Evolutionary conservation across 1,140 invertebrate genomes (phyloP), one percentile per base, ranked within the genome.

Genomic region (Ceratosolen solmsi): DNA sequence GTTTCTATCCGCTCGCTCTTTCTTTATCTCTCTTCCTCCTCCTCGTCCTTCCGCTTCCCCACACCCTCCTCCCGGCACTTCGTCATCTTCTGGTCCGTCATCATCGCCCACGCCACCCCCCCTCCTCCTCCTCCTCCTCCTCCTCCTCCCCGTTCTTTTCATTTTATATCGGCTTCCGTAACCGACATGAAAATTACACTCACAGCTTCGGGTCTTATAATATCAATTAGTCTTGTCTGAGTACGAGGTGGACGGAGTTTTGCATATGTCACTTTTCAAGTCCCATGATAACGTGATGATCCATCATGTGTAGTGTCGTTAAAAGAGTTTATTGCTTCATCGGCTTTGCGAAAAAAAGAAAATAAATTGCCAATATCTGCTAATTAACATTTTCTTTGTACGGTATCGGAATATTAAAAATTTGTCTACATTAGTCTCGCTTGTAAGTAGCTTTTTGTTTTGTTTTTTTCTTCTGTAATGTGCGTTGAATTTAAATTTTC

Each of bases 1-100:
- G 85, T 86, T 89, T 87, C 82, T 88, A 88, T 90, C 89, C 89
- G 58, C 41, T 82, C 83, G 51, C 25, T 81, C 82, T 84, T 77
- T 49, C 82, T 56, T 36, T 56, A 54, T 11, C 51, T n/a, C 30
- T 25, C 73, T 58, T 22, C 63, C 80, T 86, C 25, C 86, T 88
- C 85, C 85, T 84, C 82, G 86, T 83, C 83, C 80, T 68, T 71
- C n/a, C 74, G 25, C 3, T 13, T 46, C 5, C 41, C 41, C 41
- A 46, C 4, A 20, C 5, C n/a, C 15, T 5, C 81, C 76, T 86
- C 88, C 85, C 51, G 5, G 2, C 3, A 2, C 51, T 15, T 63
- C 25, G 58, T 1, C 60, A 30, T 38, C 22, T 30, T 80, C 85
- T n/a, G n/a, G n/a, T n/a, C n/a, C n/a, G n/a, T n/a, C n/a, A n/a